Base-by-base conservation (phyloP, 2,797 vertebrate genomes). In the Rhodeus uyekii region DNA sequence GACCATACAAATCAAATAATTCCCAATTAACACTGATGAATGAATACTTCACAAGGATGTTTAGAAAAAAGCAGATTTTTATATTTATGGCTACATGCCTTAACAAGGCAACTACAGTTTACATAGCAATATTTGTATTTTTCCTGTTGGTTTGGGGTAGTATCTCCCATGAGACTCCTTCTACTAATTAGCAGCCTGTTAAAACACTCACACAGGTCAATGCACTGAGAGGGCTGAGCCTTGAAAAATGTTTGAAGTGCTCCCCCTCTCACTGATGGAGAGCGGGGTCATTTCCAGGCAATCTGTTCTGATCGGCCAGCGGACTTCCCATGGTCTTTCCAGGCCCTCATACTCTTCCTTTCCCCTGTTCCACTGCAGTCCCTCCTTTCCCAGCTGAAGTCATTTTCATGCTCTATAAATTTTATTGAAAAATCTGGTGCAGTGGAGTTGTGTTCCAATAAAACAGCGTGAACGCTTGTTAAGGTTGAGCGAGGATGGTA, bases 391-490 rank as follows among this genome's bases (percentile, higher is more conserved):
- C 53, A 79, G 76, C 89, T 87, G 87, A 90, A 94, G 88, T 87
- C 83, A 63, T 91, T 92, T 93, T 90, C 89, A 91, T 86, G 91
- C 89, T 91, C 89, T 89, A 89, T 92, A 92, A 90, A 92, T 91
- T 91, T 94, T 85, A 93, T 89, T 85, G 89, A 89, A 84, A 92
- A 91, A 90, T 91, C 90, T 89, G 88, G 91, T 87, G 90, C 44
- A 2, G 87, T 86, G 63, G 63, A 81, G 60, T 68, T 80, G 80
- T 65, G 71, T 84, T 85, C 78, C 80, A 46, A 76, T 89, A 88
- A 91, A 14, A 10, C 88, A 84, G 86, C 86, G 6, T 90, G 89
- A 88, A 88, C 86, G 55, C 90, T 90, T 88, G 82, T 92, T 87
- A 91, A 87, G 83, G 86, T 36, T 50, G 77, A 86, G 48, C 65